Evolutionary conservation across 2,113 vertebrate species (phyloP).

Genomic region (Cheilinus undulatus): DNA sequence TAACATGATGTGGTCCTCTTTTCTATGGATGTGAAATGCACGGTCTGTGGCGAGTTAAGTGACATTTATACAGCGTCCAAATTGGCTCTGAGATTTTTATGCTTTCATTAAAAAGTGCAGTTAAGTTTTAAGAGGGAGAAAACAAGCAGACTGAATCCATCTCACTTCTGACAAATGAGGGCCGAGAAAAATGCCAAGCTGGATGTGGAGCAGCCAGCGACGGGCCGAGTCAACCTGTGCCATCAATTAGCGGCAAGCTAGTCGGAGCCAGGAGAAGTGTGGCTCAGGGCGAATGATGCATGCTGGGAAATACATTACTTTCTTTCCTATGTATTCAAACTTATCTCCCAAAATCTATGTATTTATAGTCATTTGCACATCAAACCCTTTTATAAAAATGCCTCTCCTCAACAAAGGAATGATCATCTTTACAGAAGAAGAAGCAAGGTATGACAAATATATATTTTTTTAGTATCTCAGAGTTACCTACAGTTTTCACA

Average conservation of each 20-base stretch:
- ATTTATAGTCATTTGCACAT: not conserved
- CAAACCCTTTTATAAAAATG: too few species aligned
- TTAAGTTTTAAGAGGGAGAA: slow-evolving; percentile 33
- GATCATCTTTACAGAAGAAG: too few species aligned
- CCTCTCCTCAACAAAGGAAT: too few species aligned
- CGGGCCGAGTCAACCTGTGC: not conserved
- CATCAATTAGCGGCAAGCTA: not conserved
- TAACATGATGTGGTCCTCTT: slow-evolving; percentile 35
- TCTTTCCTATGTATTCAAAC: not conserved
- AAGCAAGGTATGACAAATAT: too few species aligned
- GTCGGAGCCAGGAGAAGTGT: not conserved
- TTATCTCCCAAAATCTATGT: not conserved
- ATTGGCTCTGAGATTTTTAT: slow-evolving; percentile 62
- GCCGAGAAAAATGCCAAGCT: slow-evolving; percentile 17
- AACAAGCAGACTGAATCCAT: slow-evolving; percentile 47
- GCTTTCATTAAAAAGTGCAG: slow-evolving; percentile 57
- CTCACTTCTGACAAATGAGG: slow-evolving; percentile 42
- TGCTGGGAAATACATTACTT: slow-evolving; percentile 19
- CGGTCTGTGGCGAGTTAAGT: slow-evolving; percentile 30
- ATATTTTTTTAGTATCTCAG: too few species aligned
- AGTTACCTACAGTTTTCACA: too few species aligned
- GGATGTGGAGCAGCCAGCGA: not conserved
- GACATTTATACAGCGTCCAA: slow-evolving; percentile 65
- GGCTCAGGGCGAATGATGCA: slow-evolving; percentile 13
- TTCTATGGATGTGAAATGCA: slow-evolving; percentile 35